Conservation (phyloP, 2,797 vertebrate species). For the Ptychobarbus kaznakovi region DNA sequence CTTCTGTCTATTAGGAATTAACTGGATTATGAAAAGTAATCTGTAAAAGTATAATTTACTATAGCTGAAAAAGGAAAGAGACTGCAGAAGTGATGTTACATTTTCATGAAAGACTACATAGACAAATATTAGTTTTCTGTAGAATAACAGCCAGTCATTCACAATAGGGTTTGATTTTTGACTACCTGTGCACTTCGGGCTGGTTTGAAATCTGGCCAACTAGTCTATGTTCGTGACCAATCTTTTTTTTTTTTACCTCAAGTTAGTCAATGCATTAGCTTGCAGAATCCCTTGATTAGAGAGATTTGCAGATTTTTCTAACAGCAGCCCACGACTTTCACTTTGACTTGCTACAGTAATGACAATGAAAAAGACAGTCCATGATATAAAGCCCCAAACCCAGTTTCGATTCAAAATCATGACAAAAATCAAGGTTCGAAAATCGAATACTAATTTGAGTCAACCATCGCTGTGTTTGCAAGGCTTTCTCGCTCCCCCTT, state of each 20-base stretch:
- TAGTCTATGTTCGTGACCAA: background rate
- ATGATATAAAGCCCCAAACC: background rate
- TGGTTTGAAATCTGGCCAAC: conserved; percentile 11
- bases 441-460: conserved; percentile 45
- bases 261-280: conserved; percentile 24
- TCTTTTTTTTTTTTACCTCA: background rate
- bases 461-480: conserved; percentile 44
- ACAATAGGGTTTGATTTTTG: background rate
- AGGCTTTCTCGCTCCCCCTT: conserved; percentile 51
- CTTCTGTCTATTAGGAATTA: background rate
- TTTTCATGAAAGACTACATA: background rate
- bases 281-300: conserved; percentile 32
- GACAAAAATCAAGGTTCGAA: conserved; percentile 33
- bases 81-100: background rate
- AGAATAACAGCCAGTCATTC: background rate
- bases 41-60: background rate
- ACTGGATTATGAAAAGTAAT: background rate
- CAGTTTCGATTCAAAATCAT: background rate
- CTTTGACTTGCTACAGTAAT: conserved; percentile 37
- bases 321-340: conserved; percentile 48
- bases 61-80: background rate
- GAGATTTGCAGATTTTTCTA: conserved; percentile 51
- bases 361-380: conserved; percentile 28
- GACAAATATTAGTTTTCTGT: background rate
- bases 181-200: background rate